Evolutionary conservation across 2,888 invertebrate genomes (phyloP).

Genomic region (Galeopsomyia nigrocyanea): DNA sequence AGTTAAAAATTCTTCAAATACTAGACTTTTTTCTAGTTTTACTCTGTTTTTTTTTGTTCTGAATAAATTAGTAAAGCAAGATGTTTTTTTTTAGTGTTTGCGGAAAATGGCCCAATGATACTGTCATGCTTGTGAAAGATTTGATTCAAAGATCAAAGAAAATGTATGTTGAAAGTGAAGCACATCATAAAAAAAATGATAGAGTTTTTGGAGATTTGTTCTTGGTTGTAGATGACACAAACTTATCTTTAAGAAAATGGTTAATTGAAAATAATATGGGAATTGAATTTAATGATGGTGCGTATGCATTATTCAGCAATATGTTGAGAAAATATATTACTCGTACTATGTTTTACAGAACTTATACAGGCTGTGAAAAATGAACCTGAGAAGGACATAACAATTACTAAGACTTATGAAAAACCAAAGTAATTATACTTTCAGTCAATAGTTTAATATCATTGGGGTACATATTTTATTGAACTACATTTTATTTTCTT

Average conservation of each 20-base stretch:
- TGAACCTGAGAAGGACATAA: constrained; percentile 2
- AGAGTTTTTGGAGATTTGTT: constrained; percentile 61
- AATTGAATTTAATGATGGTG: constrained; percentile 50
- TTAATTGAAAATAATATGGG: constrained; percentile 56
- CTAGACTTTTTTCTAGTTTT: background rate
- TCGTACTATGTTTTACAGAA: constrained; percentile 26
- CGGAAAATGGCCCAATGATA: constrained; percentile 53
- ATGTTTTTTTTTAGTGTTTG: constrained; percentile 20
- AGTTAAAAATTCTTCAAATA: background rate
- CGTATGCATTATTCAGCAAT: constrained; percentile 44
- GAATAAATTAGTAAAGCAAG: background rate
- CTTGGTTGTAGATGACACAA: constrained; percentile 54
- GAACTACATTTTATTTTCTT: background rate
- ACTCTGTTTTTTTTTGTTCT: background rate
- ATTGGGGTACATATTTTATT: background rate
- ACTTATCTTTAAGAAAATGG: constrained; percentile 55
- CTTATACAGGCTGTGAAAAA: constrained; percentile 21
- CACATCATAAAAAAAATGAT: constrained; percentile 49
- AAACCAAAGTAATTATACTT: background rate
- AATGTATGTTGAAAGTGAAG: constrained; percentile 56
- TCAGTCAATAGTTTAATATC: background rate
- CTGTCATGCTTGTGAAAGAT: constrained; percentile 54
- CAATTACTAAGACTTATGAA: background rate
- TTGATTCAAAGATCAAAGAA: constrained; percentile 52
- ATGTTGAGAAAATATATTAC: background rate